Conservation (phyloP, 2,888 invertebrate species). For the Carpatolechia fugitivella region DNA sequence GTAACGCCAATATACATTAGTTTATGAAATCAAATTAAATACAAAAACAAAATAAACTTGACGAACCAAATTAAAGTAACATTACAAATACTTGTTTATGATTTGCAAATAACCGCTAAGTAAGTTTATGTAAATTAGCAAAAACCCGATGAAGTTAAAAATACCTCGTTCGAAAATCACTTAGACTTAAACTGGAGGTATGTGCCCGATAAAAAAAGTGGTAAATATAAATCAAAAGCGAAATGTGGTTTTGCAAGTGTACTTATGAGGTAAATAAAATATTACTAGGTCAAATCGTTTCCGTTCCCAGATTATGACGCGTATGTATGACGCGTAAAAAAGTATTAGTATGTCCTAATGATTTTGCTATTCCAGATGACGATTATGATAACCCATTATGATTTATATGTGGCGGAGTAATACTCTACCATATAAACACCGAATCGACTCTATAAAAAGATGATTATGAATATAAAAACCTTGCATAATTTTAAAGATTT, state of each 20-base stretch:
- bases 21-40: too few relatives aligned
- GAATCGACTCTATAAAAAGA: too few relatives aligned
- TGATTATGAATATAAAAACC: too few relatives aligned
- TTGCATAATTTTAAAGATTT: too few relatives aligned
- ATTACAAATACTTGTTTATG: neutral
- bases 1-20: too few relatives aligned
- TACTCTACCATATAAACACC: too few relatives aligned
- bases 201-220: conserved; percentile 11
- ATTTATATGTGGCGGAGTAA: too few relatives aligned
- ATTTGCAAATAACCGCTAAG: neutral
- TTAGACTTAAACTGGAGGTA: neutral
- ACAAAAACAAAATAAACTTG: neutral
- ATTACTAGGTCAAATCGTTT: conserved; percentile 56
- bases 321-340: conserved; percentile 7
- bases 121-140: neutral
- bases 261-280: conserved; percentile 38
- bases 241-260: conserved; percentile 41
- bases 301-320: conserved; percentile 44
- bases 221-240: conserved; percentile 26
- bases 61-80: neutral
- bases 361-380: too few relatives aligned
- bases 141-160: neutral
- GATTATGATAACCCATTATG: too few relatives aligned
- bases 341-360: too few relatives aligned
- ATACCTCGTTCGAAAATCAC: neutral